Evolutionary conservation across 2,797 vertebrate species (phyloP).

Genomic region (Ctenopoma multispine): DNA sequence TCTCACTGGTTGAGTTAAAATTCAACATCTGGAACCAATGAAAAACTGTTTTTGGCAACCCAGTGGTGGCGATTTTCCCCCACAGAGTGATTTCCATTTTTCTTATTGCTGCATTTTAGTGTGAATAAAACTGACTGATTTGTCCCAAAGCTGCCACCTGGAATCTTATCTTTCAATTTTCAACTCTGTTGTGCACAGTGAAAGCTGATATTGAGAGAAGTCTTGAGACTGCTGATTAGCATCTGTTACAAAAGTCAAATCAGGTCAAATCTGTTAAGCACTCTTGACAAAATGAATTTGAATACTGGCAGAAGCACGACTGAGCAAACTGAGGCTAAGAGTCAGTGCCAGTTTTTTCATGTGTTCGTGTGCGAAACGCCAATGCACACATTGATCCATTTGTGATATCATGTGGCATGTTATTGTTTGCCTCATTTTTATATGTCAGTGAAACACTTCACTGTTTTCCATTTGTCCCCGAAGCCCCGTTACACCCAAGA

Average conservation of each 20-base stretch:
- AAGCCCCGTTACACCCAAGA: conserved; percentile 66
- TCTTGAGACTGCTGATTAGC: conserved; percentile 40
- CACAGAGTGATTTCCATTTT: conserved; percentile 9
- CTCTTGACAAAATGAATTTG: conserved; percentile 50
- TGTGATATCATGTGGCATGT: conserved; percentile 43
- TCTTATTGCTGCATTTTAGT: conserved; percentile 18
- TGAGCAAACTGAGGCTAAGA: conserved; percentile 51
- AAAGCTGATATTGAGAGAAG: conserved; percentile 19
- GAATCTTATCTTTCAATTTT: conserved; percentile 11
- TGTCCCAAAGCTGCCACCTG: conserved; percentile 20
- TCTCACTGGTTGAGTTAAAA: conserved; percentile 11
- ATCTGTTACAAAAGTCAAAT: conserved; percentile 61
- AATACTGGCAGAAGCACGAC: conserved; percentile 38
- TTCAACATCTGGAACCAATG: conserved; percentile 13
- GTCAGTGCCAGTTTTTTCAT: conserved; percentile 38
- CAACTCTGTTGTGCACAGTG: not conserved
- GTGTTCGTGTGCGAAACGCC: conserved; percentile 26
- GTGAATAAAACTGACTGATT: conserved; percentile 2
- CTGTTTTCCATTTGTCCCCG: conserved; percentile 74
- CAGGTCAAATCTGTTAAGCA: conserved; percentile 53
- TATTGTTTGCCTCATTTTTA: conserved; percentile 13
- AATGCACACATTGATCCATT: conserved; percentile 19
- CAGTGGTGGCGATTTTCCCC: not conserved
- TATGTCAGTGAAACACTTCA: conserved; percentile 39
- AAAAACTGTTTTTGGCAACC: conserved; percentile 25